These are phyloP conservation scores for Butorides virescens DNA, from an alignment of 2,113 vertebrate genomes.

Conservation along the genomic window DNA sequence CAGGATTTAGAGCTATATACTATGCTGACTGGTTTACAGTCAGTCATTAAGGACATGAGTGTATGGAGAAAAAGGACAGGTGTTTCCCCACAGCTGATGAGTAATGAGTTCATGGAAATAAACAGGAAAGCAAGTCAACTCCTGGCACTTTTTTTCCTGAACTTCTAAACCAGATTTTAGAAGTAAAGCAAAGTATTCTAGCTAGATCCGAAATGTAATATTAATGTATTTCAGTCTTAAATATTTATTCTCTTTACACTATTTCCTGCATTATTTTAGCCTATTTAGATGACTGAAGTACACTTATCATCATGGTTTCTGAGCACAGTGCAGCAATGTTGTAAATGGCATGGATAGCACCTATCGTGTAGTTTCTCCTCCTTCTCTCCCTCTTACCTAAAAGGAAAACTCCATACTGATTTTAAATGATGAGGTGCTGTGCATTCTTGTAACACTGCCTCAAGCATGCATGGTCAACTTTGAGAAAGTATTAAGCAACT, in stretches of 20 bases:
- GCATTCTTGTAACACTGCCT: background rate
- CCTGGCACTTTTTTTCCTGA: background rate
- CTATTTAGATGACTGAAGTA: background rate
- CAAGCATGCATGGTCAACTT: background rate
- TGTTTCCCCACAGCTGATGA: constrained; percentile 9
- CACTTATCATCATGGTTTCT: background rate
- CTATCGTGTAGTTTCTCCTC: background rate
- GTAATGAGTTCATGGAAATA: constrained; percentile 1
- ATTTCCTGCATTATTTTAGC: background rate
- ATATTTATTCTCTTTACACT: constrained; percentile 1
- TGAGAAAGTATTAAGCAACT: background rate
- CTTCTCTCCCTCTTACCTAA: background rate
- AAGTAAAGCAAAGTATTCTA: background rate
- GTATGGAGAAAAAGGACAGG: background rate
- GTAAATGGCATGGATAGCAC: background rate
- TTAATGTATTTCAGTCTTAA: background rate
- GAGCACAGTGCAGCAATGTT: background rate
- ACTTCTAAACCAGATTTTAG: background rate
- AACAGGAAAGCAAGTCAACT: constrained; percentile 30
- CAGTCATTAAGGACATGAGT: background rate
- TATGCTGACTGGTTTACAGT: background rate
- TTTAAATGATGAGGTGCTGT: background rate
- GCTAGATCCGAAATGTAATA: background rate
- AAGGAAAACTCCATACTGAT: background rate
- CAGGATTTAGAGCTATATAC: background rate